Evolutionary conservation across 2,797 vertebrate species (phyloP), one percentile per base, ranked within the genome.

Genomic region (Cuculus canorus): DNA sequence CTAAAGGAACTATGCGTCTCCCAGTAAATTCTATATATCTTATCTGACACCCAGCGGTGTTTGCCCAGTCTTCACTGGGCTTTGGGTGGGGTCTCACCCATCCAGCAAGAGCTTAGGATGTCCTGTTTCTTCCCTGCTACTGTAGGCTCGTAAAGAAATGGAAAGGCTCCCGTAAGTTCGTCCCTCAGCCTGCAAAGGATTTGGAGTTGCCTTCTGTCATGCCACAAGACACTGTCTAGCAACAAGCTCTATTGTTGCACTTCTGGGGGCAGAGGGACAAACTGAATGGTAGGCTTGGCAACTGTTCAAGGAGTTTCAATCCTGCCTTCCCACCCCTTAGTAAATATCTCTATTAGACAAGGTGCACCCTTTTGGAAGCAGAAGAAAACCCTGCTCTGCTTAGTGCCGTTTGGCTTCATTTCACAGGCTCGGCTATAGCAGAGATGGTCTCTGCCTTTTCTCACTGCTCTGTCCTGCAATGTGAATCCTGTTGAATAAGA

Each of bases 271-370:
- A 94, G 83, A 85, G 81, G 81, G 70, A 90, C 80, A 57, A 39
- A 15, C 32, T 94, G 89, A 96, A 96, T 65, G 72, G 82, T 21
- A 70, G 18, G 61, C 61, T 94, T 94, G 95, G 90, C 92, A 93
- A 2, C 45, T 35, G 75, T 71, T 93, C 94, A 94, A 82, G 86
- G 75, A 91, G 56, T 16, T 79, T 37, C 66, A 39, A 14, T 80
- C 48, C 93, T 28, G 39, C 83, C 83, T 87, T 71, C 85, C 79
- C 84, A 68, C n/a, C 61, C 89, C 27, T 23, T 3, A 9, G 30
- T 8, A 72, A 91, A 96, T 82, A 81, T 95, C 95, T 96, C 91
- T 93, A 70, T 96, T 78, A 86, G 87, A 12, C 84, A 86, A 85
- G 92, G 84, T 92, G 93, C 33, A 71, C 28, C 45, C 54, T 68